These are phyloP conservation scores for Teinopalpus imperialis DNA, from an alignment of 2,888 invertebrate species.

Conservation along the genomic window DNA sequence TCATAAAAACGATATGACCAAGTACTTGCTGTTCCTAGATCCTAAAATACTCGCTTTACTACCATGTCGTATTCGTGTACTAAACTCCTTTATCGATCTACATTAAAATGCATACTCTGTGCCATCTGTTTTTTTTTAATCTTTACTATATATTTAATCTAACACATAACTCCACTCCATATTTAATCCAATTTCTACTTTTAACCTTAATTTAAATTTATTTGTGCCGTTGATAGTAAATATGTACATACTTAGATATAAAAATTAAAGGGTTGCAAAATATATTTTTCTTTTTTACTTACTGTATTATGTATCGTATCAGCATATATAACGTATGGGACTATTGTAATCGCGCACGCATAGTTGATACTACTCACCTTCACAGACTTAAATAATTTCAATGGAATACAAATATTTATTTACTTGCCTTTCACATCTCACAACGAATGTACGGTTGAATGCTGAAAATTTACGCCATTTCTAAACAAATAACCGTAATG, in stretches of 20 bases:
- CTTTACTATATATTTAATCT: conserved; percentile 7
- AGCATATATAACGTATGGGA: too few relatives aligned
- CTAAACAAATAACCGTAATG: too few relatives aligned
- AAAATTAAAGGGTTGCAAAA: conserved; percentile 44
- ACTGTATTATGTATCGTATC: not conserved
- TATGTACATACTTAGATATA: conserved; percentile 27
- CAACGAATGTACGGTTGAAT: too few relatives aligned
- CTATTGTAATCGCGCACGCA: too few relatives aligned
- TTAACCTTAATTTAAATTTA: conserved; percentile 11
- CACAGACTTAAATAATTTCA: too few relatives aligned
- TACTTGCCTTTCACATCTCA: too few relatives aligned
- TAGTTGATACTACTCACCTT: too few relatives aligned
- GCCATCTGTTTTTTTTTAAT: conserved; percentile 23
- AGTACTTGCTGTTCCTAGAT: too few relatives aligned
- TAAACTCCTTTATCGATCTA: conserved; percentile 1
- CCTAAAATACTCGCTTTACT: not conserved
- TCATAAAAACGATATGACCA: too few relatives aligned
- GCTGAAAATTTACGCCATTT: too few relatives aligned
- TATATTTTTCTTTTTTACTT: conserved; percentile 3
- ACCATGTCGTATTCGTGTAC: not conserved
- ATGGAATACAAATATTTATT: too few relatives aligned
- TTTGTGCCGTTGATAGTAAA: conserved; percentile 17
- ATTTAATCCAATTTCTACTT: conserved; percentile 5
- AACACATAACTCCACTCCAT: too few relatives aligned
- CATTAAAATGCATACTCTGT: conserved; percentile 21